Conservation (phyloP, 1,140 invertebrate genomes). For the Sycophaga agraensis region DNA sequence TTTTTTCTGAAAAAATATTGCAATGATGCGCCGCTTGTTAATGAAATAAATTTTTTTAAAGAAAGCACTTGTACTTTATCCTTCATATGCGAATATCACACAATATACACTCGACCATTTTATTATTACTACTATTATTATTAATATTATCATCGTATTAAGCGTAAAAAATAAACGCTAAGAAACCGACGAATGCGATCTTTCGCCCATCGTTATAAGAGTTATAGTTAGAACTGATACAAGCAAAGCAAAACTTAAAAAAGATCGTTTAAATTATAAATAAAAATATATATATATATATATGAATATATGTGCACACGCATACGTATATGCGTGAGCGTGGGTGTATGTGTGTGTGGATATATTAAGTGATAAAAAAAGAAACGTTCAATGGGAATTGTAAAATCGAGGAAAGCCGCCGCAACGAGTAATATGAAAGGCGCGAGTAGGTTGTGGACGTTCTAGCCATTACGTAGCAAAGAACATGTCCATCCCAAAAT, state of each 20-base stretch:
- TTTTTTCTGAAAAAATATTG: no score
- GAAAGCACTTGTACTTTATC: no score
- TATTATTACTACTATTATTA: no score
- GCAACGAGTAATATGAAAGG: no score
- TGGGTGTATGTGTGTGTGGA: constrained; percentile 28
- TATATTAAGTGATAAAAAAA: constrained; percentile 4
- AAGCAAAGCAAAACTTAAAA: constrained; percentile 9
- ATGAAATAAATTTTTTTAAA: no score
- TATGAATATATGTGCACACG: constrained; percentile 30
- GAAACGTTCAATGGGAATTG: constrained; percentile 33
- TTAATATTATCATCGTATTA: no score
- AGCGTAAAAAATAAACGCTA: no score
- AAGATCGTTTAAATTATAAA: not conserved
- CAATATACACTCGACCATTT: no score
- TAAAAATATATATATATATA: constrained; percentile 19
- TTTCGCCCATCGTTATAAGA: constrained; percentile 30
- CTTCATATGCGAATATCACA: no score
- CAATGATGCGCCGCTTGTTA: no score
- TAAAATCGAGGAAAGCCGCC: constrained; percentile 21
- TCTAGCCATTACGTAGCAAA: no score
- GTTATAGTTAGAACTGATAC: constrained; percentile 30
- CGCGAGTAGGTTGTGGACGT: no score
- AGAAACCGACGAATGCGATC: constrained; percentile 29
- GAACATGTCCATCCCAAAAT: constrained; percentile 16
- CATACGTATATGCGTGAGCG: constrained; percentile 25